phyloP scores from a whole-genome alignment of 2,888 invertebrate species.

The Drosophila atroscutellata region DNA sequence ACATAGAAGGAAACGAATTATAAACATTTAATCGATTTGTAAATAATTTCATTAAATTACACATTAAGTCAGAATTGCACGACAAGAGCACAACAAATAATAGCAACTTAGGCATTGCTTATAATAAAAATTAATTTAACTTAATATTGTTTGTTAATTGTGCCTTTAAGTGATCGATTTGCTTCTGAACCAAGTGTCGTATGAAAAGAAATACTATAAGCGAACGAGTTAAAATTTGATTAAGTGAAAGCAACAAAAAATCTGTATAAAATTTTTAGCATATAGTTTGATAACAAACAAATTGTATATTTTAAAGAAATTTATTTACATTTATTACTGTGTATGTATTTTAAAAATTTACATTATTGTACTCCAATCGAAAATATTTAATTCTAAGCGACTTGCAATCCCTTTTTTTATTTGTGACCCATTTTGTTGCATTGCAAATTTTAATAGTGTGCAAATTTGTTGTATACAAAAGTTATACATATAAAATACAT shows the following conservation, averaged over 20 bases:
- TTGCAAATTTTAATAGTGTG: slow-evolving; percentile 64
- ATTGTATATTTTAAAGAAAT: slow-evolving; percentile 67
- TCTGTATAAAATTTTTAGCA: slow-evolving; percentile 60
- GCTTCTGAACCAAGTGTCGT: slow-evolving; percentile 47
- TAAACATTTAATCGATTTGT: slow-evolving; percentile 54
- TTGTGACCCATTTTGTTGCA: slow-evolving; percentile 49
- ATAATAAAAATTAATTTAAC: slow-evolving; percentile 54
- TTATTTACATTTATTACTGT: slow-evolving; percentile 39
- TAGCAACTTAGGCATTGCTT: slow-evolving; percentile 47
- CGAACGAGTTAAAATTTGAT: slow-evolving; percentile 43
- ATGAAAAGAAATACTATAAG: slow-evolving; percentile 15
- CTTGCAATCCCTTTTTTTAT: slow-evolving; percentile 42
- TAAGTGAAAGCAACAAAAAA: slow-evolving; percentile 34
- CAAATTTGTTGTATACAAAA: slow-evolving; percentile 50
- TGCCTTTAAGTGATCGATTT: slow-evolving; percentile 71
- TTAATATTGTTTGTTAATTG: slow-evolving; percentile 73
- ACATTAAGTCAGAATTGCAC: slow-evolving; percentile 55
- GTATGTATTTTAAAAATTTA: slow-evolving; percentile 56
- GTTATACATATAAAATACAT: slow-evolving; percentile 34
- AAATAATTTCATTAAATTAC: slow-evolving; percentile 54
- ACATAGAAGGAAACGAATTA: slow-evolving; percentile 18
- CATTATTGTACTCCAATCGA: slow-evolving; percentile 37
- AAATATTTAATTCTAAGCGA: slow-evolving; percentile 30
- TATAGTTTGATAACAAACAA: slow-evolving; percentile 41
- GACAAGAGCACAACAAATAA: slow-evolving; percentile 40